Evolutionary conservation across 2,797 vertebrate genomes (phyloP).

Genomic region (Gymnocypris eckloni): DNA sequence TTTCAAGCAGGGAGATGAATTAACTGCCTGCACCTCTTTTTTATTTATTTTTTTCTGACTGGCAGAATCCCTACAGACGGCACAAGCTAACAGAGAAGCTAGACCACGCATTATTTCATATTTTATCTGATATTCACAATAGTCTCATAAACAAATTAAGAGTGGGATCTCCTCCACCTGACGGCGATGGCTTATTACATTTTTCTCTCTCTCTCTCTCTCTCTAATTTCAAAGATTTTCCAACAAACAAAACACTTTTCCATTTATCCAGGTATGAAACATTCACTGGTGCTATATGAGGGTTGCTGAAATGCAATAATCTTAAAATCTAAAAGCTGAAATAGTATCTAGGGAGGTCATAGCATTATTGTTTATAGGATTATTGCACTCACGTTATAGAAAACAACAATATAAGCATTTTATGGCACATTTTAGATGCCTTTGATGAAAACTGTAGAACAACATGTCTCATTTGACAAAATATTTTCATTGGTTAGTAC

Average conservation of each 20-base stretch:
- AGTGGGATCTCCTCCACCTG: slow-evolving; percentile 18
- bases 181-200: slow-evolving; percentile 24
- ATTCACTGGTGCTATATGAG: slow-evolving; percentile 5
- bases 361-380: slow-evolving; percentile 22
- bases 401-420: slow-evolving; percentile 20
- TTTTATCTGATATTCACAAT: background rate
- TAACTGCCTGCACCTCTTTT: slow-evolving; percentile 76
- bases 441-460: background rate
- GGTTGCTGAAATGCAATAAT: slow-evolving; percentile 19
- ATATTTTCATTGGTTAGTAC: background rate
- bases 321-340: slow-evolving; percentile 16
- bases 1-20: slow-evolving; percentile 81
- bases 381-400: slow-evolving; percentile 6
- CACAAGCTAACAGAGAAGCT: slow-evolving; percentile 21
- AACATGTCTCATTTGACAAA: background rate
- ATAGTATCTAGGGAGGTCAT: slow-evolving; percentile 36
- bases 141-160: slow-evolving; percentile 39
- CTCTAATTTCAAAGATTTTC: background rate
- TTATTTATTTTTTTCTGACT: slow-evolving; percentile 57
- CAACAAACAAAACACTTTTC: slow-evolving; percentile 5
- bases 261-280: slow-evolving; percentile 18
- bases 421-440: background rate
- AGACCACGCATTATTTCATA: slow-evolving; percentile 25
- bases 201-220: background rate
- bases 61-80: slow-evolving; percentile 65